These are phyloP conservation scores for Bostrychus sinensis DNA, from an alignment of 2,113 vertebrate genomes.

Conservation along the genomic window DNA sequence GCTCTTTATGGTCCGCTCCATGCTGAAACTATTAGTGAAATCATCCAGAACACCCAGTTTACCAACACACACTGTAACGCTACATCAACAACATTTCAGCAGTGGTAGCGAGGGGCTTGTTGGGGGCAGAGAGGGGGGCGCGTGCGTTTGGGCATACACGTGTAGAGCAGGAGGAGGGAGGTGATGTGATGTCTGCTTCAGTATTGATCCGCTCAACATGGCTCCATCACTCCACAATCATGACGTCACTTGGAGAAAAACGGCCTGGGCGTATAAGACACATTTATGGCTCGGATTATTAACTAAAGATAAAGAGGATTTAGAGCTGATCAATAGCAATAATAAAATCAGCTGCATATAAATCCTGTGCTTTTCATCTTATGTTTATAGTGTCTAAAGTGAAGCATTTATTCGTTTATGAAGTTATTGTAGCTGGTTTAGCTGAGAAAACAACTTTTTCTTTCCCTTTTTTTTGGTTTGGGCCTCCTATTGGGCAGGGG, in stretches of 20 bases:
- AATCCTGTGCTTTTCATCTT: conserved; percentile 15
- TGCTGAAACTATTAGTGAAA: conserved; percentile 78
- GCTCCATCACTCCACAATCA: conserved; percentile 65
- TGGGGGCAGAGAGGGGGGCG: background rate
- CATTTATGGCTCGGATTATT: conserved; percentile 39
- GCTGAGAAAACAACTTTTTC: background rate
- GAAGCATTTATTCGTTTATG: conserved; percentile 7
- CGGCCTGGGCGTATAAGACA: conserved; percentile 30
- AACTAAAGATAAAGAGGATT: conserved; percentile 49
- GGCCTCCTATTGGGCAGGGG: no score
- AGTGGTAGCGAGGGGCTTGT: conserved; percentile 20
- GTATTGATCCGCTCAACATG: conserved; percentile 72
- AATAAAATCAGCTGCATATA: conserved; percentile 17
- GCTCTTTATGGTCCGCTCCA: conserved; percentile 69
- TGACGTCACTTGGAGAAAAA: conserved; percentile 53
- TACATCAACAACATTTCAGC: conserved; percentile 16
- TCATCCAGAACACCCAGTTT: conserved; percentile 76
- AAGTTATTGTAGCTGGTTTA: background rate
- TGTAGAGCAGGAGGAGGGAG: conserved; percentile 53
- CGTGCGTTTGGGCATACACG: conserved; percentile 40
- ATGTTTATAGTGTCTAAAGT: background rate
- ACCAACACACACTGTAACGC: conserved; percentile 63
- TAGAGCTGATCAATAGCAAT: conserved; percentile 58
- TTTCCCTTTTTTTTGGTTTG: no score
- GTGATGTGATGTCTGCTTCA: conserved; percentile 72